phyloP scores from a whole-genome alignment of 2,797 vertebrate species.

The Protosalanx chinensis region DNA sequence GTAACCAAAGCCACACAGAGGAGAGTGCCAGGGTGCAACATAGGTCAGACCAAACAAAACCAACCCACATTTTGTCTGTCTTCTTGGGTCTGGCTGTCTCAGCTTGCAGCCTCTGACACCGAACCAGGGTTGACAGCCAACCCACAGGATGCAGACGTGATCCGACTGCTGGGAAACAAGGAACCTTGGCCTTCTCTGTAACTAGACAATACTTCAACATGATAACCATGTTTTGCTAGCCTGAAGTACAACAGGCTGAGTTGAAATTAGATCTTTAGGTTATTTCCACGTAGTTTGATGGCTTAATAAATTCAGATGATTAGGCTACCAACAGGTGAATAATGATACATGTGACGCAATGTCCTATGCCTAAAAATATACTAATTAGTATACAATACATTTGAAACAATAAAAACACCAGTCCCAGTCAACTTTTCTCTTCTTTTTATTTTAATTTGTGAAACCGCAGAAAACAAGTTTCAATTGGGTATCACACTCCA shows the following conservation, averaged over 20 bases:
- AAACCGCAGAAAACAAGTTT: too few relatives aligned
- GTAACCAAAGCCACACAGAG: slow-evolving; percentile 5
- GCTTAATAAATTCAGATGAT: neutral
- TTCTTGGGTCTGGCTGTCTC: slow-evolving; percentile 7
- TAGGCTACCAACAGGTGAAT: neutral
- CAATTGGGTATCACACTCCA: too few relatives aligned
- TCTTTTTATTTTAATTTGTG: too few relatives aligned
- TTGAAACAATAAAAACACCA: too few relatives aligned
- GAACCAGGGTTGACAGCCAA: slow-evolving; percentile 55
- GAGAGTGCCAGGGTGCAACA: neutral
- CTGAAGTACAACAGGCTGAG: neutral
- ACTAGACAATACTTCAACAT: slow-evolving; percentile 24
- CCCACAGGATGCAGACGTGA: slow-evolving; percentile 44
- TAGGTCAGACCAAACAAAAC: slow-evolving; percentile 26
- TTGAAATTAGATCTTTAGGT: neutral
- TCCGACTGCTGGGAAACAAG: slow-evolving; percentile 52
- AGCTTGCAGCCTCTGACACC: slow-evolving; percentile 14
- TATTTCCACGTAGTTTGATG: neutral
- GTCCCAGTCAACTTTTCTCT: too few relatives aligned
- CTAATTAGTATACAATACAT: too few relatives aligned
- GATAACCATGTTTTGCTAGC: neutral
- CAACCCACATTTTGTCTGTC: slow-evolving; percentile 11
- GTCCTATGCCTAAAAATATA: too few relatives aligned
- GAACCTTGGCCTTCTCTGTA: slow-evolving; percentile 56
- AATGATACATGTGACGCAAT: too few relatives aligned